Evolutionary conservation across 2,113 vertebrate species (phyloP).

Genomic region (Oreochromis tanganicae): DNA sequence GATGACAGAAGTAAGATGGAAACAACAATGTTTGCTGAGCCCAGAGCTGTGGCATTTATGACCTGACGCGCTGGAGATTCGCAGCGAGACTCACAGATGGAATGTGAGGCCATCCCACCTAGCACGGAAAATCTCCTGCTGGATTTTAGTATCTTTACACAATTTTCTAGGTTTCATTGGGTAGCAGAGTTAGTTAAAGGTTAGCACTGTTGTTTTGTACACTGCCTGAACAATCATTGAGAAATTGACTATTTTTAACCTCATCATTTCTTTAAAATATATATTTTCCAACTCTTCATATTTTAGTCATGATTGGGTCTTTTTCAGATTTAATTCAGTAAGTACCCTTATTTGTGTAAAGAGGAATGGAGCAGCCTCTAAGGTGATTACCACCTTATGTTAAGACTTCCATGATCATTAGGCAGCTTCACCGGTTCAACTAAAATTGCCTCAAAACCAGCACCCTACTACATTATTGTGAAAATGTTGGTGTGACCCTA

Average conservation of each 20-base stretch:
- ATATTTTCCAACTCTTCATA: not conserved
- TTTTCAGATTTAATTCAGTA: not conserved
- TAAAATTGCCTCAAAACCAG: not conserved
- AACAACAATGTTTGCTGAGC: slow-evolving; percentile 55
- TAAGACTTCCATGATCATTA: not conserved
- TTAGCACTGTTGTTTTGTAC: not conserved
- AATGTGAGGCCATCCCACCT: slow-evolving; percentile 6
- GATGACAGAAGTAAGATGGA: slow-evolving; percentile 59
- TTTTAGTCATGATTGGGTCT: not conserved
- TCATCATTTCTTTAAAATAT: not conserved
- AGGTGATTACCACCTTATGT: not conserved
- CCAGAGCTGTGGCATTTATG: slow-evolving; percentile 36
- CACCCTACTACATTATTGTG: not conserved
- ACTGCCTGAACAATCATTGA: not conserved
- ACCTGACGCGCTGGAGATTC: slow-evolving; percentile 29
- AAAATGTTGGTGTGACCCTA: not conserved
- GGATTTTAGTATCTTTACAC: slow-evolving; percentile 8
- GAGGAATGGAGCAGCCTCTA: not conserved
- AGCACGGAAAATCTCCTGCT: not conserved
- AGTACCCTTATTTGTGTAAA: not conserved
- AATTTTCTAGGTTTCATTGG: not conserved
- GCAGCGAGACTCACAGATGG: not conserved
- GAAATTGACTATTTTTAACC: not conserved
- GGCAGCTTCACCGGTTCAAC: not conserved
- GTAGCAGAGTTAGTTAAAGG: not conserved